These are phyloP conservation scores for Embidobia sp. DNA, from an alignment of 2,888 invertebrate species.

Conservation along the genomic window DNA sequence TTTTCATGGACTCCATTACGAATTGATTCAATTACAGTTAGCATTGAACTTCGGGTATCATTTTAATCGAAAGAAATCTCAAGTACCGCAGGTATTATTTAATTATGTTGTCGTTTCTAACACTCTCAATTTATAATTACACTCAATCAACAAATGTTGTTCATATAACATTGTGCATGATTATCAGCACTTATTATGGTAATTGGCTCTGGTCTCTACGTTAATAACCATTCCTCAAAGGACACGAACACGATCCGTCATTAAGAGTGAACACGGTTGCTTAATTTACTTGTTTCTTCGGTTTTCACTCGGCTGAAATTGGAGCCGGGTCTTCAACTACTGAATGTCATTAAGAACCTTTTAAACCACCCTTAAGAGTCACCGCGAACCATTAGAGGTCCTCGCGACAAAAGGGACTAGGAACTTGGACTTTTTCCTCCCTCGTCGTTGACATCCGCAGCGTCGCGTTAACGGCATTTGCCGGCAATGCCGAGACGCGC, in stretches of 20 bases:
- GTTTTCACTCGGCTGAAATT: slow-evolving; percentile 80
- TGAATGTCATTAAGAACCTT: slow-evolving; percentile 81
- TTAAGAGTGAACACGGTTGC: slow-evolving; percentile 47
- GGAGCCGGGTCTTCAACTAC: slow-evolving; percentile 71
- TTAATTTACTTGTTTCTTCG: slow-evolving; percentile 81
- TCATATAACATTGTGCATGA: no score
- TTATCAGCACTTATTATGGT: not conserved
- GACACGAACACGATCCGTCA: slow-evolving; percentile 53
- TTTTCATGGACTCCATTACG: no score
- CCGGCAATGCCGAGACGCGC: slow-evolving; percentile 34
- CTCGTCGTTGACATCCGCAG: slow-evolving; percentile 40
- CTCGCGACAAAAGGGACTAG: slow-evolving; percentile 76
- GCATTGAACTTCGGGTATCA: no score
- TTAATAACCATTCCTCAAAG: slow-evolving; percentile 17
- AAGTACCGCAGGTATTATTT: no score
- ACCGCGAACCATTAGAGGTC: slow-evolving; percentile 77
- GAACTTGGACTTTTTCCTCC: slow-evolving; percentile 76
- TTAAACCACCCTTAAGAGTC: slow-evolving; percentile 80
- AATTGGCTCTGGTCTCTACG: not conserved
- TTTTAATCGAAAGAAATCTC: no score
- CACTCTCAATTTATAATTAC: no score
- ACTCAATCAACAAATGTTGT: no score
- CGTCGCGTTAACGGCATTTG: slow-evolving; percentile 72
- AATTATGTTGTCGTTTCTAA: no score
- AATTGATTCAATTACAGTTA: no score